phyloP scores from a whole-genome alignment of 2,113 vertebrate genomes.

The Pangasianodon hypophthalmus region DNA sequence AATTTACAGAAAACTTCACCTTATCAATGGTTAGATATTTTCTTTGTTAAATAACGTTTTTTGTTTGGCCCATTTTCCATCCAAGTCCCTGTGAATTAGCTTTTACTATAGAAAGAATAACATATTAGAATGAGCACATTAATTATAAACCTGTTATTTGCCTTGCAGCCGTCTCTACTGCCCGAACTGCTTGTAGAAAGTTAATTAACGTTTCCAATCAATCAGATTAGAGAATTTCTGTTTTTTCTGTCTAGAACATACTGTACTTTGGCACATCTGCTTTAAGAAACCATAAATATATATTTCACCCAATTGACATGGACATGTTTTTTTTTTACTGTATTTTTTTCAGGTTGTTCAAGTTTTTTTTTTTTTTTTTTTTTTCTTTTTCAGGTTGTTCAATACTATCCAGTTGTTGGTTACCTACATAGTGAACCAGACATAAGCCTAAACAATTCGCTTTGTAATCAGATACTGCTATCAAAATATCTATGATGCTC shows the following conservation, averaged over 20 bases:
- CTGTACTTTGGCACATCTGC: background rate
- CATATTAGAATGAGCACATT: too few relatives aligned
- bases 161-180: background rate
- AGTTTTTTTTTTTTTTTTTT: background rate
- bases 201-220: background rate
- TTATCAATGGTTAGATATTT: background rate
- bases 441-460: background rate
- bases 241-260: background rate
- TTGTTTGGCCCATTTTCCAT: background rate
- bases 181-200: background rate
- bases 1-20: background rate
- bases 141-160: too few relatives aligned
- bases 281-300: background rate
- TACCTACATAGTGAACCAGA: background rate
- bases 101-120: background rate
- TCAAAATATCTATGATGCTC: background rate
- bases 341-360: background rate
- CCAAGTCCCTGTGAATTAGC: background rate
- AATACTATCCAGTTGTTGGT: background rate
- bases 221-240: background rate
- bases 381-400: background rate
- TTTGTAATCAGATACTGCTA: constrained; percentile 10
- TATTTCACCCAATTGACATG: background rate
- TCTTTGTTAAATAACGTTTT: background rate
- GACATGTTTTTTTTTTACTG: background rate